A percentile compares a stretch with the other conserved stretches of the same genome.
Evolutionary conservation across 2,888 invertebrate genomes (phyloP).

Genomic region (Arrhopalites spinosus): DNA sequence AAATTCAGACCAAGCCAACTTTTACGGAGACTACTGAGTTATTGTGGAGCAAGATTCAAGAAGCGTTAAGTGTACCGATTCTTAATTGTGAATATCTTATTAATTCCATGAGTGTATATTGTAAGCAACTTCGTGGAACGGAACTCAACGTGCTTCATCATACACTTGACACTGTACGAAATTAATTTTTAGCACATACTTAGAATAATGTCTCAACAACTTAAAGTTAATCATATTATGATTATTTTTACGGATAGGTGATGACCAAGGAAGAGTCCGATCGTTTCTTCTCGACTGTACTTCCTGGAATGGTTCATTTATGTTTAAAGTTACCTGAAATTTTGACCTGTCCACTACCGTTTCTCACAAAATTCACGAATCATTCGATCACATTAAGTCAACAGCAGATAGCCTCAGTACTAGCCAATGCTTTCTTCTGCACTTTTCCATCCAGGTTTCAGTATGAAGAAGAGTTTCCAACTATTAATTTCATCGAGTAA

Average conservation of each 20-base stretch:
- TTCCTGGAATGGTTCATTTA: conserved; percentile 78
- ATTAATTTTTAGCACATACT: background rate
- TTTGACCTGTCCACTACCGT: conserved; percentile 71
- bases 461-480: conserved; percentile 40
- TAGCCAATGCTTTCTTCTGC: conserved; percentile 95
- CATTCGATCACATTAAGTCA: conserved; percentile 66
- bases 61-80: conserved; percentile 31
- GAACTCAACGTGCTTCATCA: conserved; percentile 50
- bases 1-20: background rate
- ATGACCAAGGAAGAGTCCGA: conserved; percentile 71
- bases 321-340: conserved; percentile 79
- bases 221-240: background rate
- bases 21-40: conserved; percentile 36
- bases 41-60: conserved; percentile 44
- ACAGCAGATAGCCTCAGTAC: conserved; percentile 79
- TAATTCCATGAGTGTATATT: conserved; percentile 41
- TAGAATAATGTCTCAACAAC: background rate
- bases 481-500: conserved; percentile 48
- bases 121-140: conserved; percentile 40
- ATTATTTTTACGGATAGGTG: conserved; percentile 63
- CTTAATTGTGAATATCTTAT: conserved; percentile 44
- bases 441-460: conserved; percentile 78
- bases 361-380: conserved; percentile 40
- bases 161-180: conserved; percentile 52
- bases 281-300: conserved; percentile 69